Conservation (phyloP, 1,140 invertebrate genomes). For the Trichogramma pretiosum region DNA sequence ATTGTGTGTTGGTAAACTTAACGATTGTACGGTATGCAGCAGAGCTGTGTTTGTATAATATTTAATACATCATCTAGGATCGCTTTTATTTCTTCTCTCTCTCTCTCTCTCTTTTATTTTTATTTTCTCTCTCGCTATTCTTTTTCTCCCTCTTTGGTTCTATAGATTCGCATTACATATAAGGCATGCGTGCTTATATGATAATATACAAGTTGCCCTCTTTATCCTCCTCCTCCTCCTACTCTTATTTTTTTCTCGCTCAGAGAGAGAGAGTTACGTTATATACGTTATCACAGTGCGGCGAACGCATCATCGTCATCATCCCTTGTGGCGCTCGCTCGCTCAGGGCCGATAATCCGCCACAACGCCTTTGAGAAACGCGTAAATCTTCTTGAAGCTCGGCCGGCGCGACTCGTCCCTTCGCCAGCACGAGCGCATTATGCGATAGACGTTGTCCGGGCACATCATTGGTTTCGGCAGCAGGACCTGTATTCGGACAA, state of each 20-base stretch:
- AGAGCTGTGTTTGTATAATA: not conserved
- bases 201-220: too few species aligned
- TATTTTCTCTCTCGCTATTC: too few species aligned
- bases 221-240: too few species aligned
- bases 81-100: too few species aligned
- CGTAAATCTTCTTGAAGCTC: conserved; percentile 66
- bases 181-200: too few species aligned
- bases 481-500: conserved; percentile 42
- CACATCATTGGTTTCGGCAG: conserved; percentile 63
- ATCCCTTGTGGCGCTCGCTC: too few species aligned
- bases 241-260: too few species aligned
- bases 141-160: too few species aligned
- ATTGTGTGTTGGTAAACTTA: too few species aligned
- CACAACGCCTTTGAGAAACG: conserved; percentile 59
- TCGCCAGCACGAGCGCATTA: conserved; percentile 74
- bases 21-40: conserved; percentile 35
- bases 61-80: conserved; percentile 10
- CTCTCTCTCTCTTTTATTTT: not conserved
- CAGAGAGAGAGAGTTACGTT: too few species aligned
- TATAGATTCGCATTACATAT: too few species aligned
- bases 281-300: conserved; percentile 44
- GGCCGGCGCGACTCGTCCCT: conserved; percentile 57
- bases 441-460: conserved; percentile 65
- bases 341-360: conserved; percentile 46
- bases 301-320: conserved; percentile 25